Evolutionary conservation across 1,140 invertebrate genomes (phyloP), one percentile per base, ranked within the genome.

Genomic region (Sycophila sp.): DNA sequence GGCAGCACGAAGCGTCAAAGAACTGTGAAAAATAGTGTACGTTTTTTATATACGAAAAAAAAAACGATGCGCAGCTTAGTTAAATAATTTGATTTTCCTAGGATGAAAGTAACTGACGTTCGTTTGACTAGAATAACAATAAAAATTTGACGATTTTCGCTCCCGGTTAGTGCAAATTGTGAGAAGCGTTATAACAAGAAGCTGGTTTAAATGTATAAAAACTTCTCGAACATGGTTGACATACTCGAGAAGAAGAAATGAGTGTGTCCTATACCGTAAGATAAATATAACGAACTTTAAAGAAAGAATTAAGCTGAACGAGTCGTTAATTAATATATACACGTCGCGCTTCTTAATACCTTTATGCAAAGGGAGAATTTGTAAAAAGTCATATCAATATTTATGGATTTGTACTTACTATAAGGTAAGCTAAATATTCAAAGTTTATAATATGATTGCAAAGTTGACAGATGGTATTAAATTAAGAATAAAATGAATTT

Each of bases 261-360:
- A 42, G 4, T 8, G 5, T 42, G 40, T 42, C 40, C n/a, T 42
- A 42, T 15, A 42, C 13, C 40, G 4, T 42, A 8, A n/a, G 13
- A 42, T 8, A 8, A 42, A 42, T n/a, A n/a, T 15, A 42, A 15
- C 40, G 40, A 15, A 15, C 4, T n/a, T 8, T 15, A 15, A 42
- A 42, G 15, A 15, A 15, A 8, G 40, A 42, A 42, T 42, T 8
- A 42, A 15, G 11, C n/a, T 42, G 4, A 10, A 15, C 34, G 40
- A 42, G n/a, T 15, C 40, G 40, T 42, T 42, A 53, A 60, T 72
- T 73, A 73, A 15, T 8, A 8, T 8, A 42, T 42, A 42, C n/a
- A n/a, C n/a, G n/a, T 42, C 40, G 40, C 40, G 40, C 40, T 42
- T 42, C 40, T 6, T 10, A 15, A 42, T 42, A 42, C 40, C 40